phyloP scores from a whole-genome alignment of 2,797 vertebrate genomes.

The Rhinella marina region DNA sequence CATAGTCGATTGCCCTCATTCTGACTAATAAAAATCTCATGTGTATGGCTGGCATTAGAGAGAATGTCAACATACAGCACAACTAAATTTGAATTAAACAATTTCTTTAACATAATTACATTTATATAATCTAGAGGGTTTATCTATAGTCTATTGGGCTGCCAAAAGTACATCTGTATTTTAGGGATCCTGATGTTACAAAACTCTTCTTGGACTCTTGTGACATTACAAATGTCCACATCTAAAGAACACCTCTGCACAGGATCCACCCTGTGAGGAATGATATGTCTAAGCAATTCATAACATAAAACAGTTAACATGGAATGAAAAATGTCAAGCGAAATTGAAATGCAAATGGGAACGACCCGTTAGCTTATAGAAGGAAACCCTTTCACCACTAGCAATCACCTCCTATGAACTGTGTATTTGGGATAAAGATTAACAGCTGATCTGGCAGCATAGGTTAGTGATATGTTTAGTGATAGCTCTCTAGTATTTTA shows the following conservation, averaged over 20 bases:
- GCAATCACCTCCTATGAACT: slow-evolving; percentile 19
- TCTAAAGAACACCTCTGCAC: not conserved
- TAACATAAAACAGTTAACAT: not conserved
- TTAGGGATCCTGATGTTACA: not conserved
- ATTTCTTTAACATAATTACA: too few relatives aligned
- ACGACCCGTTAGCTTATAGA: not conserved
- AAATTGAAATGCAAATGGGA: not conserved
- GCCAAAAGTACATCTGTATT: not conserved
- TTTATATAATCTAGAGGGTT: not conserved
- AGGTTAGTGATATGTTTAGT: slow-evolving; percentile 11
- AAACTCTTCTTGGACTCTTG: not conserved
- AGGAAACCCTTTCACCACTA: not conserved
- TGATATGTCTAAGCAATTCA: not conserved
- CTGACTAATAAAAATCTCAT: too few relatives aligned
- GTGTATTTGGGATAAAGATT: slow-evolving; percentile 27
- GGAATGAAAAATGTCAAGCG: not conserved
- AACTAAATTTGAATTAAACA: too few relatives aligned
- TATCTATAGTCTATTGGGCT: not conserved
- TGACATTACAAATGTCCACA: not conserved
- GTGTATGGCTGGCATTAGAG: too few relatives aligned
- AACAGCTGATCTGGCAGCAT: slow-evolving; percentile 29
- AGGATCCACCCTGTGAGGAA: not conserved
- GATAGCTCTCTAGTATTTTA: not conserved
- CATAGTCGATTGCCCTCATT: too few relatives aligned
- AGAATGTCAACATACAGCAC: too few relatives aligned